A percentile compares a stretch with the other conserved stretches of the same genome.
phyloP scores from a whole-genome alignment of 2,797 vertebrate genomes.

The Thamnophis elegans region DNA sequence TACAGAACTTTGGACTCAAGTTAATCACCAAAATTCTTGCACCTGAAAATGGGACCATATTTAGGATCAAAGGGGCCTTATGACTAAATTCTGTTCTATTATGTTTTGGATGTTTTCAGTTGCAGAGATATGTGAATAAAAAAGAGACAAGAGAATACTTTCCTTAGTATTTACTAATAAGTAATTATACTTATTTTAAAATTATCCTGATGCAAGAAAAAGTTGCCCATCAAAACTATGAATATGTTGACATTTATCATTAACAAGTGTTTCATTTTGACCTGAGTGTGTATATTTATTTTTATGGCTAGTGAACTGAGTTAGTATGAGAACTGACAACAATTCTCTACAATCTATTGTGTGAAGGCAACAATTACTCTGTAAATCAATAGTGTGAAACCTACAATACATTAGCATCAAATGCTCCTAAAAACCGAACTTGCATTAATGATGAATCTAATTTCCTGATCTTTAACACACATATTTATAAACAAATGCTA shows the following conservation, averaged over 20 bases:
- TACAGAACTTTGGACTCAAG: neutral
- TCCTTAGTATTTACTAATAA: neutral
- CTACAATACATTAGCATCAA: neutral
- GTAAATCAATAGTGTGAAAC: neutral
- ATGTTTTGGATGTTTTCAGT: neutral
- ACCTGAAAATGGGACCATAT: neutral
- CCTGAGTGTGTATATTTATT: neutral
- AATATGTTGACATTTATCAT: neutral
- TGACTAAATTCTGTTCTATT: neutral
- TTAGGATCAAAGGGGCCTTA: neutral
- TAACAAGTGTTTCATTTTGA: neutral
- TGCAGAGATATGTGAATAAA: neutral
- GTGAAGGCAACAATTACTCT: neutral
- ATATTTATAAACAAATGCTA: neutral
- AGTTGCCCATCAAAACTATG: neutral
- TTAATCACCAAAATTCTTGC: neutral
- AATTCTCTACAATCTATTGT: neutral
- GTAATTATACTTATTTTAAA: neutral
- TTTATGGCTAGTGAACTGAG: neutral
- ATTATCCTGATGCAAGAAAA: neutral
- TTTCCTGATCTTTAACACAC: neutral
- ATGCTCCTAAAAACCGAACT: neutral
- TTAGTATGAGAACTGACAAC: neutral
- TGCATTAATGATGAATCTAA: neutral
- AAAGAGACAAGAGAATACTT: too few species aligned